A percentile compares a stretch with the other conserved stretches of the same genome.
phyloP scores from a whole-genome alignment of 2,888 invertebrate species.

The Amiota communis region DNA sequence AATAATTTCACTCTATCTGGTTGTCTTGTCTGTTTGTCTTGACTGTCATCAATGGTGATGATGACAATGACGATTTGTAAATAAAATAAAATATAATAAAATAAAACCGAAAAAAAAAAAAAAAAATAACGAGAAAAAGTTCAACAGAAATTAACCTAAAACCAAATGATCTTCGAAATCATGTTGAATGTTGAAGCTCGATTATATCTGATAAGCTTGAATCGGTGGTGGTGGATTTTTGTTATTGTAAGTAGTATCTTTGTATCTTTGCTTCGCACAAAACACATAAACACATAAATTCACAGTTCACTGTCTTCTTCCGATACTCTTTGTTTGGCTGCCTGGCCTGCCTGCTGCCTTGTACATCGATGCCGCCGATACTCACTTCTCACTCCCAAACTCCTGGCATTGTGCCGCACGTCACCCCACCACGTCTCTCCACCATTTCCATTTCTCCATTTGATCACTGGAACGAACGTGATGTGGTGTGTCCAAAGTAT shows the following conservation, averaged over 20 bases:
- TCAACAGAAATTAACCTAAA: conserved; percentile 32
- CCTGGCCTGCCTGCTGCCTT: background rate
- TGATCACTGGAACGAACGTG: background rate
- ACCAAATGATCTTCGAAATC: conserved; percentile 20
- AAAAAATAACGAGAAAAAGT: conserved; percentile 6
- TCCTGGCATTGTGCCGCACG: too few relatives aligned
- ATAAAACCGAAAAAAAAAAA: background rate
- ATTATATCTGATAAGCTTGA: conserved; percentile 24
- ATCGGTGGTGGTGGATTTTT: background rate
- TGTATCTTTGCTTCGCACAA: conserved; percentile 6
- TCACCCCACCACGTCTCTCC: background rate
- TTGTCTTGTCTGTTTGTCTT: background rate
- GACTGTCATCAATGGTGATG: conserved; percentile 1
- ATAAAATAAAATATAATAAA: background rate
- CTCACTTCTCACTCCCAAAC: too few relatives aligned
- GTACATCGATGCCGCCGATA: too few relatives aligned
- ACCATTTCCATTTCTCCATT: background rate
- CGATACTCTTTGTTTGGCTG: conserved; percentile 13
- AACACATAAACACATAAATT: conserved; percentile 12
- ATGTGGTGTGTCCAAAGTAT: conserved; percentile 6
- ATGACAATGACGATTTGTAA: conserved; percentile 1
- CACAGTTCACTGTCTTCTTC: conserved; percentile 19
- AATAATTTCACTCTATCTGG: too few relatives aligned
- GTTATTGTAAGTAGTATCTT: background rate
- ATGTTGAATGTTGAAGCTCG: conserved; percentile 22